Conservation (phyloP, 2,113 vertebrate species). For the Pseudopipra pipra region DNA sequence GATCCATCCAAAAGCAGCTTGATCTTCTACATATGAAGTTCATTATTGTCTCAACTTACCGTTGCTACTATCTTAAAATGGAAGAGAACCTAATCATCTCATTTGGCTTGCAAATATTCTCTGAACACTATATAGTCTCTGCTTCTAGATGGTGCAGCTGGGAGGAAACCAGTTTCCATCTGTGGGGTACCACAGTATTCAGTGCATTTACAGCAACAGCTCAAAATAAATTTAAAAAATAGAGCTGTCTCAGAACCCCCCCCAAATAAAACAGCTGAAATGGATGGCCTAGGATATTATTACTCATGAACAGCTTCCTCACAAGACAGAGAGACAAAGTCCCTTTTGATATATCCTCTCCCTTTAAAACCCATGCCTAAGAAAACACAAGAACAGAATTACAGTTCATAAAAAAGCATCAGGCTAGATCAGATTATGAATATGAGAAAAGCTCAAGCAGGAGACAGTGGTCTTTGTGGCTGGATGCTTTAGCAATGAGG, state of each 20-base stretch:
- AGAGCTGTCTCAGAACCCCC: background rate
- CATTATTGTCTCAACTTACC: background rate
- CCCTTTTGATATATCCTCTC: background rate
- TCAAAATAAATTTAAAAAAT: background rate
- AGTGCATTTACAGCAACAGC: background rate
- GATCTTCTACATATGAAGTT: background rate
- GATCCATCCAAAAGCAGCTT: background rate
- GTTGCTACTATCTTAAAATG: background rate
- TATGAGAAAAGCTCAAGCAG: background rate
- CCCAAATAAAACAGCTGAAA: background rate
- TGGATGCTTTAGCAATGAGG: conserved; percentile 5
- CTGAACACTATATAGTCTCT: background rate
- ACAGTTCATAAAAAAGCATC: background rate
- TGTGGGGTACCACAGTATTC: background rate
- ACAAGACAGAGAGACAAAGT: background rate
- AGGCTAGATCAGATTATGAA: background rate
- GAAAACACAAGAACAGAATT: background rate
- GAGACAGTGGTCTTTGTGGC: background rate
- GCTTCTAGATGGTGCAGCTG: conserved; percentile 15
- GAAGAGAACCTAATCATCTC: background rate
- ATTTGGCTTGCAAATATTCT: background rate
- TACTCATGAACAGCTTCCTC: background rate
- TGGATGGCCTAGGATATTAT: background rate
- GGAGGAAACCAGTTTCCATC: background rate
- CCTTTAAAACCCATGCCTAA: background rate